phyloP scores from a whole-genome alignment of 2,888 invertebrate species.

The Spodoptera picta region DNA sequence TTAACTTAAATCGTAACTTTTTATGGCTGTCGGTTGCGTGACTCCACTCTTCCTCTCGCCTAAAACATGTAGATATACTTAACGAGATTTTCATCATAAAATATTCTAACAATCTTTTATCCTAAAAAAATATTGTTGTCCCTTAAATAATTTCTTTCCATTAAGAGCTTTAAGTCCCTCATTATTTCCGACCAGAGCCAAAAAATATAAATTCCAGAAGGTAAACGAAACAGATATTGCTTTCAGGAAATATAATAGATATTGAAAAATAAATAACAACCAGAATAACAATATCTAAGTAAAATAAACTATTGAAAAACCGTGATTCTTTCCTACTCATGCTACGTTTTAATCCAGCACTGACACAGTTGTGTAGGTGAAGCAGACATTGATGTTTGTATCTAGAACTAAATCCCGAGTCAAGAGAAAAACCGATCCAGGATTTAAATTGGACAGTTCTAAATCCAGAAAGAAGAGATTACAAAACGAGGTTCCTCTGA shows the following conservation, averaged over 20 bases:
- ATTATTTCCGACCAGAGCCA: conserved; percentile 35
- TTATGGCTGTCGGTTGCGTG: conserved; percentile 65
- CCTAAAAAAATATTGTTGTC: conserved; percentile 31
- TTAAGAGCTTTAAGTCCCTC: conserved; percentile 41
- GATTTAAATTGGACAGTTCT: conserved; percentile 18
- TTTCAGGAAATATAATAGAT: conserved; percentile 45
- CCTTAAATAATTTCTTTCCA: conserved; percentile 29
- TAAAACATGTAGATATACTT: conserved; percentile 41
- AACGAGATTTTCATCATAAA: conserved; percentile 38
- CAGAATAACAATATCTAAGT: neutral
- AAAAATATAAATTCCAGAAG: conserved; percentile 54
- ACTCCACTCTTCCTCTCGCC: conserved; percentile 57
- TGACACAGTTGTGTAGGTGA: too few relatives aligned
- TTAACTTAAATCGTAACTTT: conserved; percentile 75
- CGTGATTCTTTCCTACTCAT: too few relatives aligned
- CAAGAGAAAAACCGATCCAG: conserved; percentile 4
- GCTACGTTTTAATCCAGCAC: too few relatives aligned
- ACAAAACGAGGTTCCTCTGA: conserved; percentile 11
- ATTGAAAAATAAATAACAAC: conserved; percentile 27
- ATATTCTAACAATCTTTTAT: conserved; percentile 11
- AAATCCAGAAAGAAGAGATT: conserved; percentile 13
- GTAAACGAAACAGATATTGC: conserved; percentile 53
- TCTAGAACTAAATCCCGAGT: neutral
- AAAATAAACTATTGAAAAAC: too few relatives aligned
- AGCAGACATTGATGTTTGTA: too few relatives aligned